phyloP scores from a whole-genome alignment of 2,113 vertebrate genomes.

The rat (Rattus norvegicus) region GRCr8 NC_086019.1:42509501-42510000 shows the following conservation, averaged over 20 bases:
- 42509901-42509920: background rate
- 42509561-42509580: background rate
- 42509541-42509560: background rate
- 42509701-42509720: background rate
- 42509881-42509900: background rate
- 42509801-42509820: background rate
- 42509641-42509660: background rate
- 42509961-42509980: background rate
- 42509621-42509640: background rate
- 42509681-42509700: background rate
- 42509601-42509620: background rate
- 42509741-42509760: background rate
- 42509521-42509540: background rate
- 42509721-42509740: background rate
- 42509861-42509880: background rate
- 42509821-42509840: background rate
- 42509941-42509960: background rate
- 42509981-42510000: too few relatives aligned
- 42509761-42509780: background rate
- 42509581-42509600: background rate
- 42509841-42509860: background rate
- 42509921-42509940: background rate
- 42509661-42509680: background rate
- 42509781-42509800: background rate
- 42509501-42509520: background rate